A percentile compares a stretch with the other conserved stretches of the same genome.
Evolutionary conservation across 1,140 invertebrate genomes (phyloP).

Genomic region (Lethrus apterus): DNA sequence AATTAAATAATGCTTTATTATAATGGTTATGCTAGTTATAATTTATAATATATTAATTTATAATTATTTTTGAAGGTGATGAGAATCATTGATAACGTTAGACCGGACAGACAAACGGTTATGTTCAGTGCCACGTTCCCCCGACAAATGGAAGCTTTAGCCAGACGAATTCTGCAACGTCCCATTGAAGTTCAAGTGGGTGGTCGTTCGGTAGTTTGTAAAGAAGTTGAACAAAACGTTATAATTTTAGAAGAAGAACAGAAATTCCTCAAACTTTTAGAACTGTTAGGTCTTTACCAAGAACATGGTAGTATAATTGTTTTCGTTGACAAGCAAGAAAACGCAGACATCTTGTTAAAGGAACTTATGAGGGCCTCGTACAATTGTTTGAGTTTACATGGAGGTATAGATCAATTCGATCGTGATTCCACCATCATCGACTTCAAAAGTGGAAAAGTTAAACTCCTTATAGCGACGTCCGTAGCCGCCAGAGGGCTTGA

Average conservation of each 20-base stretch:
- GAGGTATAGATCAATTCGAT: slow-evolving; percentile 99
- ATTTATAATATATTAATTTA: too few species aligned
- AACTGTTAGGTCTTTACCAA: slow-evolving; percentile 90
- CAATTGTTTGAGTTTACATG: slow-evolving; percentile 92
- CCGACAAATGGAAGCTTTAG: slow-evolving; percentile 97
- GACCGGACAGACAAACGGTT: slow-evolving; percentile 96
- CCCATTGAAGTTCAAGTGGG: slow-evolving; percentile 99
- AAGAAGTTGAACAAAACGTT: slow-evolving; percentile 95
- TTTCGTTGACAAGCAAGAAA: slow-evolving; percentile 99
- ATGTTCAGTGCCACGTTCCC: slow-evolving; percentile 99
- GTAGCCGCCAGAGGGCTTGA: slow-evolving; percentile 95
- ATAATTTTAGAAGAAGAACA: slow-evolving; percentile 92
- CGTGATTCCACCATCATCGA: slow-evolving; percentile 96
- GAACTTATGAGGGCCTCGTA: slow-evolving; percentile 97
- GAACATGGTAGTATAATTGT: slow-evolving; percentile 91
- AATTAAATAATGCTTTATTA: too few species aligned
- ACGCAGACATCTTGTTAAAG: slow-evolving; percentile 89
- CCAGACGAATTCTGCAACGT: slow-evolving; percentile 84
- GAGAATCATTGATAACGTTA: slow-evolving; percentile 94
- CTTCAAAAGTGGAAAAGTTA: slow-evolving; percentile 91
- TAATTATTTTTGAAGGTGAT: slow-evolving; percentile 59
- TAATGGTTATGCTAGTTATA: too few species aligned
- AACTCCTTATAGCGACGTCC: slow-evolving; percentile 84
- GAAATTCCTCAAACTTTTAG: slow-evolving; percentile 96
- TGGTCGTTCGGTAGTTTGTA: slow-evolving; percentile 94